Evolutionary conservation across 2,113 vertebrate species (phyloP).

Genomic region (Columbina picui): DNA sequence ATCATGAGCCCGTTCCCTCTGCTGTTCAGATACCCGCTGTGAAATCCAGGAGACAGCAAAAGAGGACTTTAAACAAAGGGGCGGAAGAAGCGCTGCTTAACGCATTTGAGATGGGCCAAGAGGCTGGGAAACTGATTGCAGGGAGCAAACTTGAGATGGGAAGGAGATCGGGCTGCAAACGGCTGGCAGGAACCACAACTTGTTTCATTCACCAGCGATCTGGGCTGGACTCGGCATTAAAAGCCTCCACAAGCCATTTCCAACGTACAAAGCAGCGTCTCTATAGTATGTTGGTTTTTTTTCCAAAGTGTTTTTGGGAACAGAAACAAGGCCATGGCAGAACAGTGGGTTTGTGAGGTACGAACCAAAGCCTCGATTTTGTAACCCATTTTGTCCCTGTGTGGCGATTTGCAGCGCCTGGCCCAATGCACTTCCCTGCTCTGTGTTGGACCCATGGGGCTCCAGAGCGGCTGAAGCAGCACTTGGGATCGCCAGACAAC

Average conservation of each 20-base stretch:
- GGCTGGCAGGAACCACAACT: not conserved
- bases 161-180: not conserved
- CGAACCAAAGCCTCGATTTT: rapidly evolving
- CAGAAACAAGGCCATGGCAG: not conserved
- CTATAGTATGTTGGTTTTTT: rapidly evolving
- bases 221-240: rapidly evolving
- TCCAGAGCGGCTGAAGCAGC: not conserved
- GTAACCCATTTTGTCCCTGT: not conserved
- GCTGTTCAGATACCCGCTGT: not conserved
- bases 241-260: not conserved
- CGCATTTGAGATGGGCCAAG: not conserved
- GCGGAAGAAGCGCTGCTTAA: not conserved
- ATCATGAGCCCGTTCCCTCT: not conserved
- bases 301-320: not conserved
- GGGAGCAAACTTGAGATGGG: not conserved
- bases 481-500: not conserved
- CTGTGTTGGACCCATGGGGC: not conserved
- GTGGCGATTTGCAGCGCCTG: rapidly evolving
- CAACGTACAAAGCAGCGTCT: not conserved
- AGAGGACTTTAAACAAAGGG: not conserved
- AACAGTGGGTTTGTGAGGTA: rapidly evolving
- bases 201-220: not conserved
- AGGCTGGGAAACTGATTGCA: not conserved
- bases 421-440: not conserved
- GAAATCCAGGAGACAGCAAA: not conserved